Evolutionary conservation across 2,113 vertebrate species (phyloP), one percentile per base, ranked within the genome.

Genomic region (Sterna hirundo): DNA sequence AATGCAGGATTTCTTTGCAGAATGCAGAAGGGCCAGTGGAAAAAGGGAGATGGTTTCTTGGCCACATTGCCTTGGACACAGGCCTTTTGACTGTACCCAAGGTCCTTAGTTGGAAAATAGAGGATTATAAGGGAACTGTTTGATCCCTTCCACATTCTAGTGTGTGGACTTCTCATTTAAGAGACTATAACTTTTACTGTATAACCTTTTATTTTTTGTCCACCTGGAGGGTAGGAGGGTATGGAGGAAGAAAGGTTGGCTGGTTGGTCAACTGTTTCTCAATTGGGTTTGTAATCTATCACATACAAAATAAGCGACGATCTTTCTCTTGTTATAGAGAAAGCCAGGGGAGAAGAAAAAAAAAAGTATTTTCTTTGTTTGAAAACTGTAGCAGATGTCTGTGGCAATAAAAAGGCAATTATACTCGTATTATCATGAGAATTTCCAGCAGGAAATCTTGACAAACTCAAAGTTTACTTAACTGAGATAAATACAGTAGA

Each of bases 361-460:
- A 76, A 52, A 27, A 84, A 16, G 70, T 60, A 93, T 93, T 94
- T 96, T 96, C 91, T 97, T 97, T 96, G 92, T 96, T 96, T 94
- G 89, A 95, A 97, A 97, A 97, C 94, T 93, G 96, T 97, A 97
- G 96, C 97, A 97, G 97, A 97, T 97, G 97, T 97, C 97, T 97
- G 87, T 94, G 88, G 96, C 96, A 97, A 97, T 98, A 98, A 97
- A 97, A 97, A 97, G 95, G 96, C 96, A 97, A 97, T 98, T 98
- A 97, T 96, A 97, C 83, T 97, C 8, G 46, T 96, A 97, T 97
- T 97, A 97, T 91, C 94, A 92, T 95, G 96, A 98, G 97, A 94
- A 87, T 96, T 97, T 97, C 96, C 96, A 96, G 96, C 96, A 95
- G 94, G 97, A 97, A 97, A 96, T 95, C 94, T 94, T 98, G 96